Base-by-base conservation (phyloP, 2,797 vertebrate genomes). In the Chaetodon trifasciatus region DNA sequence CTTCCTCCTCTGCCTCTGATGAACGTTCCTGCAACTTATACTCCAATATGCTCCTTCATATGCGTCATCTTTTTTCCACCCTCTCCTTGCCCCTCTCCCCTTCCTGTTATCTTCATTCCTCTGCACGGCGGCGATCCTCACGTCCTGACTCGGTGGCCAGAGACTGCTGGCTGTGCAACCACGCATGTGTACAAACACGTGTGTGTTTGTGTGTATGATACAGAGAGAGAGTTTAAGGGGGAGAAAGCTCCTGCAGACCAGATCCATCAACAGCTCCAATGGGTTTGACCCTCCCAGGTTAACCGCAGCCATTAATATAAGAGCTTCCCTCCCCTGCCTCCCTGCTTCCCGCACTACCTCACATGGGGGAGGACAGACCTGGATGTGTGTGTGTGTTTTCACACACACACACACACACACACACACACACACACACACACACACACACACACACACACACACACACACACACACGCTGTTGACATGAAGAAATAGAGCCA, bases 251-350 rank as follows among this genome's bases (percentile, higher is more conserved):
- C 96, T 84, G 93, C 97, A 98, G 96, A 97, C 96, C 96, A 97
- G 94, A 97, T 98, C 96, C 96, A 97, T 98, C 97, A 97, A 94
- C 95, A 94, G 92, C 94, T 96, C 95, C 95, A 97, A 99, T 99
- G 97, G 96, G 96, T 98, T 98, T 98, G 97, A 99, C 98, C 98
- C 96, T 93, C 95, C 89, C 95, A 96, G 97, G 96, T 97, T 95
- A 97, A 97, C 96, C 93, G 91, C 95, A 96, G 95, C 94, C 96
- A 98, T 99, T 97, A 97, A 98, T 97, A 97, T 96, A 95, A 95
- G 95, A 95, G 95, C 92, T 92, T 83, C 83, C 86, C 89, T 87
- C 86, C 89, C 76, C 71, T 67, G 72, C 84, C 89, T 92, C 94
- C 95, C 91, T 88, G 40, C 86, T 83, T 89, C 89, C 89, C 74